phyloP scores from a whole-genome alignment of 2,113 vertebrate species.

The Gymnocephalus cernua region DNA sequence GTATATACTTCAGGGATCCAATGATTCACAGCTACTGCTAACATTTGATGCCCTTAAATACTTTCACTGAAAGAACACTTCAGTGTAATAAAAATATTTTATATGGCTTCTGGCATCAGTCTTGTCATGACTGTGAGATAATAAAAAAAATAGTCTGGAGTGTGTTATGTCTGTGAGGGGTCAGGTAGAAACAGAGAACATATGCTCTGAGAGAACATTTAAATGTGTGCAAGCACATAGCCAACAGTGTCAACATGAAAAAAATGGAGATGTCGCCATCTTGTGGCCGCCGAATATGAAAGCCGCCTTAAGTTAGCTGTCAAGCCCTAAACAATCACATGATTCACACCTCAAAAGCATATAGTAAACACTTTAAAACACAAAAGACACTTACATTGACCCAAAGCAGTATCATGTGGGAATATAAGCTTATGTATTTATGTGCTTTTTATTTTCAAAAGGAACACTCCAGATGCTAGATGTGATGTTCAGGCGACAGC shows the following conservation, averaged over 20 bases:
- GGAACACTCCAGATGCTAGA: neutral
- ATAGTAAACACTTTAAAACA: slow-evolving; percentile 18
- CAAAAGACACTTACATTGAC: neutral
- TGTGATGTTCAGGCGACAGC: slow-evolving; percentile 46
- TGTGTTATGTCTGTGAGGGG: slow-evolving; percentile 24
- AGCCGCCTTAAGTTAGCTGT: neutral
- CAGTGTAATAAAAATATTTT: slow-evolving; percentile 29
- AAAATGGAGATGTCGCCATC: slow-evolving; percentile 72
- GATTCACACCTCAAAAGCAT: neutral
- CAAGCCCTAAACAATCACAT: neutral
- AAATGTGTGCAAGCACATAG: neutral
- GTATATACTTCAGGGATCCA: slow-evolving; percentile 12
- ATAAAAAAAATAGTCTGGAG: slow-evolving; percentile 22
- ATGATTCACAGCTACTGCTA: slow-evolving; percentile 12
- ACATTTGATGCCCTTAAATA: slow-evolving; percentile 25
- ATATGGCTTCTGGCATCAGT: slow-evolving; percentile 17
- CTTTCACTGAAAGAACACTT: slow-evolving; percentile 31
- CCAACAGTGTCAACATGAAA: slow-evolving; percentile 1
- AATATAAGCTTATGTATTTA: neutral
- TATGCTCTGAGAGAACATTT: neutral
- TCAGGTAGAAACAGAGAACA: slow-evolving; percentile 28
- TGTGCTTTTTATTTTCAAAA: slow-evolving; percentile 25
- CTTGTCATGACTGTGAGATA: neutral
- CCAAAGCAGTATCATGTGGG: neutral
- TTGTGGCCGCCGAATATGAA: slow-evolving; percentile 59